Conservation (phyloP, 2,888 invertebrate species). For the Oconnorella tubifera region DNA sequence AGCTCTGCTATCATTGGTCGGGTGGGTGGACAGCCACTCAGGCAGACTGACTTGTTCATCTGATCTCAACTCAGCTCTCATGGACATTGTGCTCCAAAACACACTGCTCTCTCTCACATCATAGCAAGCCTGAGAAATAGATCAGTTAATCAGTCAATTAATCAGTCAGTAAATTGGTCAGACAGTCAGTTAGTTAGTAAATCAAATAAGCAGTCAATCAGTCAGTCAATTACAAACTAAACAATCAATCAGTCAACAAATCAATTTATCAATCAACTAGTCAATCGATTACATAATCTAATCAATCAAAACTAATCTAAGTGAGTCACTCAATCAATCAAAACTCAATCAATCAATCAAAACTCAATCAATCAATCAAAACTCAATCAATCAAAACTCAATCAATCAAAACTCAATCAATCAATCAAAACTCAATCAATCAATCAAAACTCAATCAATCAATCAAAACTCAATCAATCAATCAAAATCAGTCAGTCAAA, state of each 20-base stretch:
- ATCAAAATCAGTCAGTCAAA: no score
- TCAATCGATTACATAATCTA: neutral
- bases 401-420: no score
- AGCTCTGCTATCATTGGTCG: neutral
- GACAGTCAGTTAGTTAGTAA: neutral
- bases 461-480: no score
- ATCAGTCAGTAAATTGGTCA: neutral
- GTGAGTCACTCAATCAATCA: neutral
- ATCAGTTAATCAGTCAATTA: no score
- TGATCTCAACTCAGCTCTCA: neutral
- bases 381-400: no score
- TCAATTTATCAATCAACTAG: neutral
- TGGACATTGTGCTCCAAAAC: neutral
- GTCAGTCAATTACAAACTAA: neutral
- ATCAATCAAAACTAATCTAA: no score
- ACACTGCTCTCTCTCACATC: neutral
- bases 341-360: neutral
- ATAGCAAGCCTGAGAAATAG: neutral
- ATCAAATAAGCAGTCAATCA: neutral
- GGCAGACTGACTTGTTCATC: neutral
- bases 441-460: no score
- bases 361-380: neutral
- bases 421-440: no score
- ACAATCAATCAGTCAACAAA: neutral
- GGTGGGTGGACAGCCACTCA: neutral